Conservation (phyloP, 2,888 invertebrate genomes). For the Xestia sexstrigata region DNA sequence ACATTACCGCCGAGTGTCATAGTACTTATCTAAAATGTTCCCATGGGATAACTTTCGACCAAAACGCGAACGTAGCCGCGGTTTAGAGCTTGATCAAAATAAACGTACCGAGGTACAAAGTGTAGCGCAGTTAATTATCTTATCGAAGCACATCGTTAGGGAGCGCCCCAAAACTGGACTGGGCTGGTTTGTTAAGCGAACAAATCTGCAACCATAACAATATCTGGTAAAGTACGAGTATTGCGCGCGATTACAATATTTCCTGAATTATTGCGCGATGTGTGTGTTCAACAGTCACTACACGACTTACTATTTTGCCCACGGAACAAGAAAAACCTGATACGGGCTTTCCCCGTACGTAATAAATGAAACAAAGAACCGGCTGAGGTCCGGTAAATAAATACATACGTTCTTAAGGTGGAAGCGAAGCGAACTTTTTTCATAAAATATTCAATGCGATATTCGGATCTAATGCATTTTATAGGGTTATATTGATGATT, state of each 20-base stretch:
- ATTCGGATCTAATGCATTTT: too few species aligned
- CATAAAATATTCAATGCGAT: too few species aligned
- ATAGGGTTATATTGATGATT: too few species aligned
- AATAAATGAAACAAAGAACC: not conserved
- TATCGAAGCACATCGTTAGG: not conserved
- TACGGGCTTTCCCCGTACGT: not conserved
- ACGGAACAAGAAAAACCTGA: not conserved
- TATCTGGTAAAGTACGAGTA: too few species aligned
- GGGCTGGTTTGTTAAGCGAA: not conserved
- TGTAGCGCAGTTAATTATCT: not conserved
- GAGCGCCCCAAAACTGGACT: too few species aligned
- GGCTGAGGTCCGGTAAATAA: not conserved
- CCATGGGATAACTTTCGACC: not conserved
- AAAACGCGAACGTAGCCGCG: not conserved
- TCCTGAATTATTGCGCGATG: not conserved
- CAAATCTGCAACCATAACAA: not conserved
- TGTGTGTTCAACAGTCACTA: not conserved
- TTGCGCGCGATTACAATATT: too few species aligned
- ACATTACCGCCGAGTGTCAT: not conserved
- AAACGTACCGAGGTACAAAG: slow-evolving; percentile 1
- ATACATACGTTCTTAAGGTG: too few species aligned
- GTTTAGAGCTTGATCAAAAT: slow-evolving; percentile 2
- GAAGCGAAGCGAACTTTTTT: too few species aligned
- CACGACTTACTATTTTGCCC: not conserved
- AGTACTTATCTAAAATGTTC: not conserved